Evolutionary conservation across 2,113 vertebrate genomes (phyloP).

Genomic region (Leptosomus discolor): DNA sequence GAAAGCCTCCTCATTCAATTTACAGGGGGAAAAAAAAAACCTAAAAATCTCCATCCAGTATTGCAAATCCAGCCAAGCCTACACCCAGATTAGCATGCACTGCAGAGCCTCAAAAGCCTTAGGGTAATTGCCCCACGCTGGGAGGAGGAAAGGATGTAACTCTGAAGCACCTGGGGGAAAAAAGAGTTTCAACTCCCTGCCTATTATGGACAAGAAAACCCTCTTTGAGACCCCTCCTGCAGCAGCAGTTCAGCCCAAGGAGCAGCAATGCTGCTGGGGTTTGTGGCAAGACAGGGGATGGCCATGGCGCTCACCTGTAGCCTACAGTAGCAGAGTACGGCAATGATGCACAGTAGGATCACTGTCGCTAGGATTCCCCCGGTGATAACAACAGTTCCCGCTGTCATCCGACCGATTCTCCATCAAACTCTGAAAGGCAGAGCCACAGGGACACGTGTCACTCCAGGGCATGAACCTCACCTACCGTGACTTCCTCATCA

Average conservation of each 20-base stretch:
- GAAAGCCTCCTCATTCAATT: conserved; percentile 30
- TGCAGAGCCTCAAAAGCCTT: not conserved
- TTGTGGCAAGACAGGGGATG: rapidly evolving
- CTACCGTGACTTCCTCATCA: not conserved
- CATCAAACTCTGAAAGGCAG: conserved; percentile 89
- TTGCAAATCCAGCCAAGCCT: not conserved
- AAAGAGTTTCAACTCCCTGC: not conserved
- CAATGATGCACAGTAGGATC: conserved; percentile 98
- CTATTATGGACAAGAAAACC: not conserved
- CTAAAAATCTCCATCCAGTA: not conserved
- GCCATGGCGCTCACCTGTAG: conserved; percentile 83
- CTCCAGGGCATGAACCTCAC: not conserved
- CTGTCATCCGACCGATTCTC: conserved; percentile 99
- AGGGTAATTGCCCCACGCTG: rapidly evolving
- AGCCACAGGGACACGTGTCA: not conserved
- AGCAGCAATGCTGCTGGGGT: not conserved
- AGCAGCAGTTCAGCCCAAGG: rapidly evolving
- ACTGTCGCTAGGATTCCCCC: conserved; percentile 98
- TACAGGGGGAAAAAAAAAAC: not conserved
- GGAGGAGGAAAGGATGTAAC: not conserved
- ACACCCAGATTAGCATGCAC: not conserved
- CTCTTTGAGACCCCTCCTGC: too few species aligned
- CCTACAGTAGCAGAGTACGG: conserved; percentile 97
- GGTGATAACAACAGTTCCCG: conserved; percentile 99
- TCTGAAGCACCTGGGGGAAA: not conserved